Evolutionary conservation across 2,797 vertebrate species (phyloP).

Genomic region (Enteromius viviparus): DNA sequence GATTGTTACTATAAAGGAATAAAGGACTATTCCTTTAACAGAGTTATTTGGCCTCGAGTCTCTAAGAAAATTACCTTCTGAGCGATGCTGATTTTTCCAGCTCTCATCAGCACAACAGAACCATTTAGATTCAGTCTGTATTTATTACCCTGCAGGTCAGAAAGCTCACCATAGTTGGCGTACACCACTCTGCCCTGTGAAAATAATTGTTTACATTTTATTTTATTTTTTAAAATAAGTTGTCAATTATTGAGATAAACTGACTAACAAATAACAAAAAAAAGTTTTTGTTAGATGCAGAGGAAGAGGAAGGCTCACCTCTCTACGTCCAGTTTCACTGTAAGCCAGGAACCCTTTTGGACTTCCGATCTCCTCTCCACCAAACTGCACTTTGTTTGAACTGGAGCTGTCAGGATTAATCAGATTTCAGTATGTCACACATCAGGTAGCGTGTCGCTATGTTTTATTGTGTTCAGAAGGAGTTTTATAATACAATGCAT

Average conservation of each 20-base stretch:
- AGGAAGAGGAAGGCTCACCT: slow-evolving; percentile 71
- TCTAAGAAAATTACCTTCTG: slow-evolving; percentile 82
- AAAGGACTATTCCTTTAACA: neutral
- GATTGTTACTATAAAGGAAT: neutral
- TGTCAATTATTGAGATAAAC: no score
- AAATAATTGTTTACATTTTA: neutral
- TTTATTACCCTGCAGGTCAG: slow-evolving; percentile 73
- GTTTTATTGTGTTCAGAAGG: neutral
- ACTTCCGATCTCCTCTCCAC: slow-evolving; percentile 45
- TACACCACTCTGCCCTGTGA: slow-evolving; percentile 86
- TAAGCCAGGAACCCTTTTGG: slow-evolving; percentile 85
- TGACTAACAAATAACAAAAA: neutral
- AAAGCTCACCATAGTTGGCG: slow-evolving; percentile 81
- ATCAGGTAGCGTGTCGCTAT: neutral
- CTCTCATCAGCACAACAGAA: slow-evolving; percentile 82
- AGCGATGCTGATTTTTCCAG: slow-evolving; percentile 85
- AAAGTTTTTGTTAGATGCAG: neutral
- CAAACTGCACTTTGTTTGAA: slow-evolving; percentile 69
- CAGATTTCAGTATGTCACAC: neutral
- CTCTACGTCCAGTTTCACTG: slow-evolving; percentile 69
- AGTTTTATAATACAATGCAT: neutral
- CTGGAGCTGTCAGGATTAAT: slow-evolving; percentile 56
- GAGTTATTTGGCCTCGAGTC: neutral
- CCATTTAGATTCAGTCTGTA: slow-evolving; percentile 65
- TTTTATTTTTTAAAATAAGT: no score